Evolutionary conservation across 2,113 vertebrate species (phyloP), one percentile per base, ranked within the genome.

Genomic region (Cyprinus carpio): DNA sequence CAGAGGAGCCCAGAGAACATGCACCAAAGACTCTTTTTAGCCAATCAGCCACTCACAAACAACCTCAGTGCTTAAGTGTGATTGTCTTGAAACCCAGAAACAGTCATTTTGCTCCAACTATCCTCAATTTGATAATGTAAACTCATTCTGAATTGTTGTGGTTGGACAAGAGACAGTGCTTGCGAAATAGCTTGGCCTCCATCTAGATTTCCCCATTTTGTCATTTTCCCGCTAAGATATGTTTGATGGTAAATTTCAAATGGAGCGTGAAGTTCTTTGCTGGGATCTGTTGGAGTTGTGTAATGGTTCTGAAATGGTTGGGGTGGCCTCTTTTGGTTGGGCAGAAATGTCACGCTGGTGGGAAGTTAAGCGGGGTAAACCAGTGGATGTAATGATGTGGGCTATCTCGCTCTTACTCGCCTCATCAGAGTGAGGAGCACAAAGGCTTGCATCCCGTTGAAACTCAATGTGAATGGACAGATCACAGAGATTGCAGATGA

Each of bases 401-500:
- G 43, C 64, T 80, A 51, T 16, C 15, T 51, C 49, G 49, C 49
- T 51, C 49, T 51, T 16, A 51, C 49, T 51, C 15, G 49, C 49
- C 49, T 51, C 49, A 51, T 51, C 49, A 51, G 49, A 51, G 49
- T 51, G 49, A 51, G 4, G 4, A 16, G 49, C 62, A 51, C 25
- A 71, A 29, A 75, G 74, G 11, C 25, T 37, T 58, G 29, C 6
- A 29, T 51, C 31, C 46, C 10, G 4, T n/a, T 10, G 31, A 74
- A 83, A 62, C 51, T 56, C 31, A 81, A 13, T 81, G 78, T 81
- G 78, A 83, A 72, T 12, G n/a, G 67, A 83, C 65, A 40, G 81
- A 83, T 58, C 69, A 83, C 81, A 83, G 27, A 69, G 46, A 72
- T 27, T 58, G 31, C 49, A 40, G 67, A 60, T 16, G 69, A 74